These are phyloP conservation scores for Caenorhabditis zanzibari DNA, from an alignment of 2,888 invertebrate species.

Conservation along the genomic window DNA sequence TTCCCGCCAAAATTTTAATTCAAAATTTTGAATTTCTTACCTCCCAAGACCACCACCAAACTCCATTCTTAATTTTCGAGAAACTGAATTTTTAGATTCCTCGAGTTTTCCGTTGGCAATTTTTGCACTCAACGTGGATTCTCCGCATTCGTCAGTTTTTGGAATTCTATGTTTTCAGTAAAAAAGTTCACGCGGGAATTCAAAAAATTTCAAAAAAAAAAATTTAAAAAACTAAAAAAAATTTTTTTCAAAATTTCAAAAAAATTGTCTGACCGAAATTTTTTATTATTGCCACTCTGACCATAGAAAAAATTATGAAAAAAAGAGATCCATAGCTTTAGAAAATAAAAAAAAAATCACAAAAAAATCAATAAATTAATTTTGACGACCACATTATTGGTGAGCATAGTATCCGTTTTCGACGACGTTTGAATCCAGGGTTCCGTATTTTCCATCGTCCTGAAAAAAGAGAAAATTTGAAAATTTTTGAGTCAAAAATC, in stretches of 20 bases:
- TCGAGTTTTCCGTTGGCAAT: background rate
- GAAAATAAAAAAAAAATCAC: constrained; percentile 4
- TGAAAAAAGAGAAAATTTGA: constrained; percentile 26
- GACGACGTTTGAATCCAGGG: constrained; percentile 42
- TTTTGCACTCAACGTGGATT: constrained; percentile 3
- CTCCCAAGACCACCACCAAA: constrained; percentile 53
- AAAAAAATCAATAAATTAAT: constrained; percentile 10
- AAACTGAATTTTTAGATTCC: constrained; percentile 5
- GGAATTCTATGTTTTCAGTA: constrained; percentile 1
- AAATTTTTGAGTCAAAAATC: background rate
- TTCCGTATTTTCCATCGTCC: constrained; percentile 64
- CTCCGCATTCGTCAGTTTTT: background rate
- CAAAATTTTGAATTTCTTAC: background rate
- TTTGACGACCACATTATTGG: background rate
- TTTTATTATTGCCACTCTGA: background rate
- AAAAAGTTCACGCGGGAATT: constrained; percentile 18
- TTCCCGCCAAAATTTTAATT: too few species aligned
- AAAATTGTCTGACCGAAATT: background rate
- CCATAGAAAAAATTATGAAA: background rate
- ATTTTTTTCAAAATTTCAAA: too few species aligned
- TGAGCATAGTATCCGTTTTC: constrained; percentile 60
- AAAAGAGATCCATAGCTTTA: background rate
- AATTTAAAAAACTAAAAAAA: too few species aligned
- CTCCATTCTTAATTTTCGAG: background rate
- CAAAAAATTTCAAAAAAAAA: constrained; percentile 9